Conservation (phyloP, 2,113 vertebrate genomes). For the Hippocampus abdominalis region DNA sequence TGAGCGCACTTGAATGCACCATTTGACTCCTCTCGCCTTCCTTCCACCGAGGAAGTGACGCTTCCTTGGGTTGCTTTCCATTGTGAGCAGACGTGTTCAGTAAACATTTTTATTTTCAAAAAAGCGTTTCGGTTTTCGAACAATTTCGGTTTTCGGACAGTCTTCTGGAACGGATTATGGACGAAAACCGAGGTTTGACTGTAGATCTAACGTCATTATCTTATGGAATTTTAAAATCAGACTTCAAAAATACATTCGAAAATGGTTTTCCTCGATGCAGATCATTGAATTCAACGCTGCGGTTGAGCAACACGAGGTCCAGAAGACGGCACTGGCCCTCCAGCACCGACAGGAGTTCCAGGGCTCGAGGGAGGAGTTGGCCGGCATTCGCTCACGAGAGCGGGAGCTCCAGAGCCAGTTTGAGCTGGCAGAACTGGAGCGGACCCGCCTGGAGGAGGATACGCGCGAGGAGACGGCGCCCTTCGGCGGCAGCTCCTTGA, state of each 20-base stretch:
- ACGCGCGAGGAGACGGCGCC: constrained; percentile 43
- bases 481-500: constrained; percentile 57
- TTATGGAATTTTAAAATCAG: background rate
- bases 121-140: no score
- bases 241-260: background rate
- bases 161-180: no score
- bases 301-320: constrained; percentile 74
- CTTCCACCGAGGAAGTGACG: no score
- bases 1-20: no score
- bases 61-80: no score
- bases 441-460: constrained; percentile 37
- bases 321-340: constrained; percentile 65
- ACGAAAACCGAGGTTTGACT: no score
- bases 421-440: constrained; percentile 56
- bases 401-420: constrained; percentile 74
- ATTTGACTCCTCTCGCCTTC: no score
- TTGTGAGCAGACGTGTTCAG: no score
- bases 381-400: constrained; percentile 58
- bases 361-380: constrained; percentile 69
- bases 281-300: constrained; percentile 62
- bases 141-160: no score
- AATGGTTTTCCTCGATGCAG: constrained; percentile 26
- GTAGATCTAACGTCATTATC: background rate
- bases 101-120: no score
- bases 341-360: constrained; percentile 67